Evolutionary conservation across 2,113 vertebrate species (phyloP).

Genomic region (Sclerurus mexicanus): DNA sequence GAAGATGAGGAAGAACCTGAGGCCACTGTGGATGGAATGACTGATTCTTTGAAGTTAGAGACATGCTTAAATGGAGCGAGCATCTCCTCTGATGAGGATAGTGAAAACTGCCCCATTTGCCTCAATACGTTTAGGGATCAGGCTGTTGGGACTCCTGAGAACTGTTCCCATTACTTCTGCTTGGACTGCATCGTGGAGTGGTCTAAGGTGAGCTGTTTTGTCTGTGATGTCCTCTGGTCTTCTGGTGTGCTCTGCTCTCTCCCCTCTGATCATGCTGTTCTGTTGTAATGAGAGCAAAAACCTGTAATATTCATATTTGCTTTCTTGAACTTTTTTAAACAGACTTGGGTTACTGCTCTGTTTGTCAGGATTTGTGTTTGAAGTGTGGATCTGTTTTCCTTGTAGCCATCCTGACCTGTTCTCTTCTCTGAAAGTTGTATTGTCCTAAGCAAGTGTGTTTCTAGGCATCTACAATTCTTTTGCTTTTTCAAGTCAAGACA

Average conservation of each 20-base stretch:
- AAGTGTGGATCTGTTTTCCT: neutral
- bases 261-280: neutral
- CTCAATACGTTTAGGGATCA: constrained; percentile 89
- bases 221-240: neutral
- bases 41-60: constrained; percentile 6
- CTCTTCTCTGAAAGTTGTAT: neutral
- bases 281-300: neutral
- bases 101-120: constrained; percentile 93
- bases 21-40: neutral
- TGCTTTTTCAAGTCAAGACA: neutral
- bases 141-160: constrained; percentile 92
- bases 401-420: neutral
- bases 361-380: neutral
- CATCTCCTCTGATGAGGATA: constrained; percentile 86
- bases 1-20: constrained; percentile 51
- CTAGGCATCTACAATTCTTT: neutral
- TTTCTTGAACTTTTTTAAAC: neutral
- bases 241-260: neutral
- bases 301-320: neutral
- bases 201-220: constrained; percentile 83
- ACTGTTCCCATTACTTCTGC: constrained; percentile 94
- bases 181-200: constrained; percentile 95
- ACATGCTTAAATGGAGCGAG: neutral
- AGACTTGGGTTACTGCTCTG: neutral
- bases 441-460: neutral